A percentile compares a stretch with the other conserved stretches of the same genome.
Evolutionary conservation across 2,888 invertebrate species (phyloP).

Genomic region (Lordiphosa fenestrarum): DNA sequence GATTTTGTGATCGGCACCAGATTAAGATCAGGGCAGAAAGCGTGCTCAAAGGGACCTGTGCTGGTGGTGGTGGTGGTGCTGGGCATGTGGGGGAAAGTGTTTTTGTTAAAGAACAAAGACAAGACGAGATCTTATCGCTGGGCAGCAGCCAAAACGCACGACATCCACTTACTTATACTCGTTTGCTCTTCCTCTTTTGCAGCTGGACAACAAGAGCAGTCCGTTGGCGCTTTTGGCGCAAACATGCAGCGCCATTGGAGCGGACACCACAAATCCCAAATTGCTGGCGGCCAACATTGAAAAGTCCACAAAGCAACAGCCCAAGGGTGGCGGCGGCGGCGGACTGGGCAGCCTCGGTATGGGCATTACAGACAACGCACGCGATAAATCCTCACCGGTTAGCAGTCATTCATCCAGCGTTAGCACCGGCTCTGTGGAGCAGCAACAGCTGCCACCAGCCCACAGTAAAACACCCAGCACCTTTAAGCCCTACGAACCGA

Average conservation of each 20-base stretch:
- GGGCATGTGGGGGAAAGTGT: conserved; percentile 45
- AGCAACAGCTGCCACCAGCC: conserved; percentile 76
- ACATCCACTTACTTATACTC: conserved; percentile 4
- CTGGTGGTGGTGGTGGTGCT: no score
- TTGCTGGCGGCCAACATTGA: conserved; percentile 88
- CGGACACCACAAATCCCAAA: conserved; percentile 90
- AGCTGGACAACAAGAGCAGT: conserved; percentile 99
- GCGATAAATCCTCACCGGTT: conserved; percentile 84
- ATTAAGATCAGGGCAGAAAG: conserved; percentile 31
- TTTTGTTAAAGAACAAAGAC: conserved; percentile 46
- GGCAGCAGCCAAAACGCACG: conserved; percentile 50
- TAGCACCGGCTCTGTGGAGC: conserved; percentile 80
- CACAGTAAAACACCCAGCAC: conserved; percentile 79
- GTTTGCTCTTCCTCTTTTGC: conserved; percentile 82
- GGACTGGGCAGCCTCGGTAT: conserved; percentile 13
- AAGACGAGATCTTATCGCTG: conserved; percentile 34
- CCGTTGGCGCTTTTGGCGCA: conserved; percentile 96
- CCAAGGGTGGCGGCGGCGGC: conserved; percentile 78
- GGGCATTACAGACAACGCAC: conserved; percentile 74
- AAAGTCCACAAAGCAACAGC: conserved; percentile 83
- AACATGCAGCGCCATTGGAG: conserved; percentile 98
- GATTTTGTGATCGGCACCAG: conserved; percentile 27
- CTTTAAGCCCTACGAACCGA: conserved; percentile 90
- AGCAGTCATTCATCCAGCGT: conserved; percentile 80
- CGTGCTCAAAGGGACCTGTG: conserved; percentile 32